Conservation (phyloP, 2,113 vertebrate genomes). For the Parotia lawesii region DNA sequence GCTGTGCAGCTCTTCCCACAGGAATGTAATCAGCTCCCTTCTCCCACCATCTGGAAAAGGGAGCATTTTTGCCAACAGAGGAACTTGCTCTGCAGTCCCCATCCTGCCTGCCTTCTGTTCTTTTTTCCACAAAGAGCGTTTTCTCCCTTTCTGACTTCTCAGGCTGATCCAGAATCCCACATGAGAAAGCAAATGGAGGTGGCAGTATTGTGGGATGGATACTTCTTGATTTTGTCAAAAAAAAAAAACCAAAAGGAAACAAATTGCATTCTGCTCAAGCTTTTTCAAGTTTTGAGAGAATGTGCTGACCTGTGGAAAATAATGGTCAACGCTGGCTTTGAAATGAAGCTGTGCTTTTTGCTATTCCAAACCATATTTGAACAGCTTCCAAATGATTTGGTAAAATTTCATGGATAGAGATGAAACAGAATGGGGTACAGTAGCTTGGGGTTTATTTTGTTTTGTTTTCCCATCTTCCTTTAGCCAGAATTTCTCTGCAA, state of each 20-base stretch:
- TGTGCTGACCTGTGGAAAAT: not conserved
- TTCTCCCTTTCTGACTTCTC: not conserved
- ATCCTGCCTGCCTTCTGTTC: constrained; percentile 42
- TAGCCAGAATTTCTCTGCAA: not conserved
- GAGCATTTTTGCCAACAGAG: constrained; percentile 35
- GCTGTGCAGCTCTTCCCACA: constrained; percentile 16
- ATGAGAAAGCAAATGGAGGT: not conserved
- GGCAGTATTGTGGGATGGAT: not conserved
- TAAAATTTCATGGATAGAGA: not conserved
- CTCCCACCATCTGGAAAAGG: constrained; percentile 44
- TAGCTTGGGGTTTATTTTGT: not conserved
- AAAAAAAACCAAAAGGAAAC: not conserved
- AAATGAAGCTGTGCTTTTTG: not conserved
- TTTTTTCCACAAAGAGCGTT: not conserved
- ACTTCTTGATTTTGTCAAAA: not conserved
- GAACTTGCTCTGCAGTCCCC: constrained; percentile 7
- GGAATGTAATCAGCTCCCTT: constrained; percentile 23
- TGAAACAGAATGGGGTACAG: not conserved
- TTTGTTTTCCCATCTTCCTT: not conserved
- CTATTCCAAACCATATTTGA: not conserved
- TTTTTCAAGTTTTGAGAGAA: not conserved
- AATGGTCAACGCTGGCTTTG: not conserved
- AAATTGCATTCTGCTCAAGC: not conserved
- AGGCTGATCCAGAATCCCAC: not conserved
- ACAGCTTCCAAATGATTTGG: not conserved